These are phyloP conservation scores for Sacculina carcini DNA, from an alignment of 2,888 invertebrate species.

Conservation along the genomic window DNA sequence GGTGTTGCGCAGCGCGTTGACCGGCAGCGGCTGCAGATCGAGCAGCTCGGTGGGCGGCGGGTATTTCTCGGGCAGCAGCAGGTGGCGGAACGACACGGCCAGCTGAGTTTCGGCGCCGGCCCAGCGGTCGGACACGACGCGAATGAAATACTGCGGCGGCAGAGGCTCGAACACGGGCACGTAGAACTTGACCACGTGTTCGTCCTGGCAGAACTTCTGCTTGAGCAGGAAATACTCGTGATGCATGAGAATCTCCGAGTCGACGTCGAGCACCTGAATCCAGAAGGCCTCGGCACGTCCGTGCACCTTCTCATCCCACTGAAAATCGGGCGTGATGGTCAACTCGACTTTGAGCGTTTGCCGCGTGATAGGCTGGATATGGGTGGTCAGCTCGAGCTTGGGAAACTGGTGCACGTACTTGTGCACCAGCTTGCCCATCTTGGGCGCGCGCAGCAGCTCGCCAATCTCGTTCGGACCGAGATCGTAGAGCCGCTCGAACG, in stretches of 20 bases:
- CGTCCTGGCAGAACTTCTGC: conserved; percentile 74
- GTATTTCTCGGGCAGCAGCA: conserved; percentile 93
- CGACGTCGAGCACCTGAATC: conserved; percentile 31
- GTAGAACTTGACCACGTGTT: conserved; percentile 88
- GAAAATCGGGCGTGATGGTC: conserved; percentile 92
- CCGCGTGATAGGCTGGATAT: conserved; percentile 83
- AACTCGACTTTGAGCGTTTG: conserved; percentile 36
- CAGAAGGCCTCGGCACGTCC: conserved; percentile 36
- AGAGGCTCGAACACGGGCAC: conserved; percentile 96
- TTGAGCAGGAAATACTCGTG: conserved; percentile 88
- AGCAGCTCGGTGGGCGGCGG: conserved; percentile 88
- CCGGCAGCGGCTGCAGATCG: conserved; percentile 84
- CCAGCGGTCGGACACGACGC: conserved; percentile 71
- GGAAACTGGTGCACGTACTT: conserved; percentile 91
- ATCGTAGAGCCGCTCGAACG: conserved; percentile 81
- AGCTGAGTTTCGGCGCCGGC: conserved; percentile 83
- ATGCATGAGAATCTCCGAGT: conserved; percentile 46
- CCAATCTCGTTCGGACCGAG: conserved; percentile 91
- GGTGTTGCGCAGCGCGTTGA: conserved; percentile 65
- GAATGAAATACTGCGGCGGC: conserved; percentile 89
- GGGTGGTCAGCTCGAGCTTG: conserved; percentile 77
- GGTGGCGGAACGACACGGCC: conserved; percentile 87
- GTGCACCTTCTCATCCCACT: conserved; percentile 88
- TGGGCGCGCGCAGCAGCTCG: conserved; percentile 68
- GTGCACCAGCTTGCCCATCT: conserved; percentile 80